phyloP scores from a whole-genome alignment of 2,113 vertebrate genomes.

The Bagarius yarrelli region DNA sequence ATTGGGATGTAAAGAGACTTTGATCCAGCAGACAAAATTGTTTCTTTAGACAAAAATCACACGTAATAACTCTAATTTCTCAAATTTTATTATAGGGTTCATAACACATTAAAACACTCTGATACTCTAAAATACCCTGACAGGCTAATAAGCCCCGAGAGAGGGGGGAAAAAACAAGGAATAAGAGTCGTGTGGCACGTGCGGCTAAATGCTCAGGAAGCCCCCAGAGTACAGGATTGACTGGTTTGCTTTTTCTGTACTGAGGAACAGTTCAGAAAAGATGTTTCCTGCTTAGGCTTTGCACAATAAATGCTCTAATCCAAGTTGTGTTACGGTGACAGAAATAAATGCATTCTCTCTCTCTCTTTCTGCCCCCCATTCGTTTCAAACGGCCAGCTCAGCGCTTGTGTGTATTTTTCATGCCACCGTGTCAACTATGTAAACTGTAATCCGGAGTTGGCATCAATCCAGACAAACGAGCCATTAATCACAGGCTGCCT shows the following conservation, averaged over 20 bases:
- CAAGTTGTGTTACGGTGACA: background rate
- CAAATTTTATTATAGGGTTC: background rate
- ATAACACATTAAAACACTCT: background rate
- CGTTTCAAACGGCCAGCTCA: background rate
- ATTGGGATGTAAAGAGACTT: no score
- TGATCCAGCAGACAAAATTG: no score
- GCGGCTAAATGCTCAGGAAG: conserved; percentile 1
- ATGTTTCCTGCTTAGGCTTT: no score
- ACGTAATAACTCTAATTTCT: no score
- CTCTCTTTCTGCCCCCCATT: background rate
- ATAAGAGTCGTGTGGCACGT: background rate
- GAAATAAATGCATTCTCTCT: background rate
- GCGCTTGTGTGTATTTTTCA: conserved; percentile 15
- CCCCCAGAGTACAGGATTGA: background rate
- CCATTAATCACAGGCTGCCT: conserved; percentile 50
- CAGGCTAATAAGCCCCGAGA: conserved; percentile 34
- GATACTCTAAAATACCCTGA: background rate
- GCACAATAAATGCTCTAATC: no score
- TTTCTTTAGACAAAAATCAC: no score
- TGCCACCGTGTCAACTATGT: conserved; percentile 15
- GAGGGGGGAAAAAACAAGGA: conserved; percentile 4
- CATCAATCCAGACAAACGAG: conserved; percentile 18
- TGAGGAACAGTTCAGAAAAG: no score
- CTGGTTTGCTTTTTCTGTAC: no score
- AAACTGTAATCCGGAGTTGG: conserved; percentile 19